These are phyloP conservation scores for Scaptomyza reducta DNA, from an alignment of 2,888 invertebrate species.

Conservation along the genomic window DNA sequence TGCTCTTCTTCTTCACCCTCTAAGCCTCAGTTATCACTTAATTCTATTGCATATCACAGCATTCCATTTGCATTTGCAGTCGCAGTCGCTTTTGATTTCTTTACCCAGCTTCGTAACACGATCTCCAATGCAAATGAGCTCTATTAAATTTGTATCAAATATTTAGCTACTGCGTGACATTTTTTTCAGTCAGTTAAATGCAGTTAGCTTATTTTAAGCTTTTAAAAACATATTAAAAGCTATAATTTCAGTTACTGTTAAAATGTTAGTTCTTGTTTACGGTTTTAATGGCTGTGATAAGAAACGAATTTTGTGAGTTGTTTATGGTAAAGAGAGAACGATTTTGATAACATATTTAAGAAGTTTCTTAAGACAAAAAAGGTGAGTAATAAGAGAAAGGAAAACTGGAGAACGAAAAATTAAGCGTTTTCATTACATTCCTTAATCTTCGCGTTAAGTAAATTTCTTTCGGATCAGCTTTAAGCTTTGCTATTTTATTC, in stretches of 20 bases:
- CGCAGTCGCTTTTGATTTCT: slow-evolving; percentile 19
- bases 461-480: neutral
- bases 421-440: neutral
- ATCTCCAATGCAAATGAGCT: slow-evolving; percentile 64
- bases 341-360: slow-evolving; percentile 1
- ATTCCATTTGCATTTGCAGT: slow-evolving; percentile 56
- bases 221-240: slow-evolving; percentile 62
- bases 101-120: slow-evolving; percentile 15
- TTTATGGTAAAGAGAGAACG: neutral
- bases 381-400: neutral
- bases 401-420: neutral
- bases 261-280: slow-evolving; percentile 14
- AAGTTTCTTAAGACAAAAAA: neutral
- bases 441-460: too few species aligned
- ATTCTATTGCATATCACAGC: slow-evolving; percentile 67
- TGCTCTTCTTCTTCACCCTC: neutral
- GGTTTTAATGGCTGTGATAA: slow-evolving; percentile 18
- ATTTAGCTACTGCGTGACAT: slow-evolving; percentile 60
- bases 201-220: slow-evolving; percentile 57
- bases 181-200: slow-evolving; percentile 38
- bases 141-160: slow-evolving; percentile 68
- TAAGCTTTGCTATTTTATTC: neutral
- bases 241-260: slow-evolving; percentile 34
- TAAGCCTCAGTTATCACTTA: slow-evolving; percentile 50
- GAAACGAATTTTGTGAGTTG: neutral